Evolutionary conservation across 2,888 invertebrate species (phyloP), one percentile per base, ranked within the genome.

Genomic region (Diplazon laetatorius): DNA sequence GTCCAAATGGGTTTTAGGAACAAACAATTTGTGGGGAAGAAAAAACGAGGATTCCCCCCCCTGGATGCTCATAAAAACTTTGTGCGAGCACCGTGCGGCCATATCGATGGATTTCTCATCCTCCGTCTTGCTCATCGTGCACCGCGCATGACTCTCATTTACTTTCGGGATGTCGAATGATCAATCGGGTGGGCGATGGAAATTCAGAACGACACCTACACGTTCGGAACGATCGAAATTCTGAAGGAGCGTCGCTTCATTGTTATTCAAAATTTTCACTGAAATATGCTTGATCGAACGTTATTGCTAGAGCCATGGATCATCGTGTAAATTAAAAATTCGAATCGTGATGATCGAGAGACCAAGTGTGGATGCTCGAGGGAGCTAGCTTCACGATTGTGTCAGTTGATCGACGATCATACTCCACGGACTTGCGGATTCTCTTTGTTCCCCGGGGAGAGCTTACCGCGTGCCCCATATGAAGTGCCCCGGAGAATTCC

Each of bases 1-100:
- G 76, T 86, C 86, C 86, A 87, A 89, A 89, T 89, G 89, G 88
- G 85, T 90, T 90, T 90, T 89, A 89, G 89, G 89, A 89, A 89
- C 88, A 90, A 90, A 89, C 88, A 89, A 90, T 90, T 89, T 87
- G 87, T 84, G 82, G 84, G 85, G 82, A 83, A 85, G 84, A 85
- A 82, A 83, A 85, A 85, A 82, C 81, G 55, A 85, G 84, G 83
- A 82, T 82, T 80, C 84, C 85, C 85, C n/a, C n/a, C n/a, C n/a
- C n/a, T n/a, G n/a, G 87, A 87, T 87, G 86, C 85, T 86, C 87
- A 85, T 87, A 87, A 87, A n/a, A 84, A 86, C 85, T 50, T 80
- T 80, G 84, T 80, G 71, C 81, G 78, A 71, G 66, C 71, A 78
- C 75, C 55, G 39, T 59, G 48, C 52, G 69, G 55, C 16, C 39